Evolutionary conservation across 2,113 vertebrate species (phyloP).

Genomic region (Phalacrocorax aristotelis): DNA sequence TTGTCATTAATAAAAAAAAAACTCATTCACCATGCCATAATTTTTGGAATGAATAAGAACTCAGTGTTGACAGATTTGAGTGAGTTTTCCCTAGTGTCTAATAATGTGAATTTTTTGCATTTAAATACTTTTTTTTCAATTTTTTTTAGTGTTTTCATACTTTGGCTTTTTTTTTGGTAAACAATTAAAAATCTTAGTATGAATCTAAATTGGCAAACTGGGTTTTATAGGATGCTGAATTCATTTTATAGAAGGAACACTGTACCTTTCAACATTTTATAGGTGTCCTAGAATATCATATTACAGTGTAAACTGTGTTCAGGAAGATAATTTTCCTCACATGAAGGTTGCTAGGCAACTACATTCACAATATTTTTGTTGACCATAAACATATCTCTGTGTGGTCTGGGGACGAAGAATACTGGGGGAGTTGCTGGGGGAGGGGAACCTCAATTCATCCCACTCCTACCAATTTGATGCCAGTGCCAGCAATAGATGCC

Average conservation of each 20-base stretch:
- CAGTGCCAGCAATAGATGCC: no score
- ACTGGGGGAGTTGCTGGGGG: no score
- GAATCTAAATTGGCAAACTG: neutral
- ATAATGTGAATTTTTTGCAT: no score
- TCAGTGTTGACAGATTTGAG: no score
- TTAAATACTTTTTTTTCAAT: no score
- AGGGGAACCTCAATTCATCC: no score
- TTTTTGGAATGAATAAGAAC: no score
- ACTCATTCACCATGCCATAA: no score
- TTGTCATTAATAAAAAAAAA: no score
- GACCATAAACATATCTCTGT: constrained; percentile 46
- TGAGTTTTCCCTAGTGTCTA: no score
- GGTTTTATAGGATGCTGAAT: neutral
- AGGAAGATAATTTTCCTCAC: constrained; percentile 53
- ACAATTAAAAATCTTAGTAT: neutral
- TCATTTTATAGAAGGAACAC: constrained; percentile 1
- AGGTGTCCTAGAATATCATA: constrained; percentile 9
- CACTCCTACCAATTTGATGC: no score
- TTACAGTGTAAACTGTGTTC: neutral
- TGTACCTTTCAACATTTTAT: constrained; percentile 6
- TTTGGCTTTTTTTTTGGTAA: neutral
- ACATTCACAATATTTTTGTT: constrained; percentile 65
- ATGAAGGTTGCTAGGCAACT: constrained; percentile 73
- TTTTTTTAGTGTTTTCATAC: no score
- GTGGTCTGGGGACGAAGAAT: neutral